A percentile compares a stretch with the other conserved stretches of the same genome.
These are phyloP conservation scores for Cephalopholis sonnerati DNA, from an alignment of 2,113 vertebrate species.

Conservation along the genomic window DNA sequence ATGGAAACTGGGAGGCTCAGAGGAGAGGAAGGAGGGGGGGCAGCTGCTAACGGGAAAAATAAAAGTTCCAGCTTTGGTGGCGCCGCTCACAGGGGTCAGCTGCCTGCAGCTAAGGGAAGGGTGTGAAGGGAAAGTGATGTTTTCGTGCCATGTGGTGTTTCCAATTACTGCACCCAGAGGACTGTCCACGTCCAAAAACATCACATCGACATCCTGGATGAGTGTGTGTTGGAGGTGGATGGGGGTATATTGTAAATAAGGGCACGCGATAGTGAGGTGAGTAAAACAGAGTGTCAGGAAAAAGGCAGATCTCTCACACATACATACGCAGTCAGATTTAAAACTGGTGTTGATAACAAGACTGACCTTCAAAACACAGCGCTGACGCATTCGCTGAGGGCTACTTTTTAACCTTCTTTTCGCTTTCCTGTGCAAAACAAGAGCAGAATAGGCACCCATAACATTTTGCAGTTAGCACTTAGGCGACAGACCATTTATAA, in stretches of 20 bases:
- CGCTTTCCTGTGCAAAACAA: conserved; percentile 45
- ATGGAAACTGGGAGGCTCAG: conserved; percentile 69
- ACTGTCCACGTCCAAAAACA: conserved; percentile 56
- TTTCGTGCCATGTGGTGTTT: conserved; percentile 57
- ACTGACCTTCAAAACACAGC: conserved; percentile 59
- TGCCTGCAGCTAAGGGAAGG: conserved; percentile 59
- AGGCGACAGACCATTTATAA: conserved; percentile 61
- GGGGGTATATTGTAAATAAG: conserved; percentile 26
- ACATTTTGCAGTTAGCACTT: conserved; percentile 56
- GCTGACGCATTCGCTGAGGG: conserved; percentile 39
- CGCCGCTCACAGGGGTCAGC: conserved; percentile 50
- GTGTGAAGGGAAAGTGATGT: conserved; percentile 69
- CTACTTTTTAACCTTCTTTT: conserved; percentile 49
- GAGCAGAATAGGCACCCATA: conserved; percentile 49
- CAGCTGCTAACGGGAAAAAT: conserved; percentile 61
- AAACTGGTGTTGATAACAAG: conserved; percentile 61
- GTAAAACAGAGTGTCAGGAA: conserved; percentile 24
- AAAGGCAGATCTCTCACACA: conserved; percentile 22
- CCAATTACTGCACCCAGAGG: conserved; percentile 69
- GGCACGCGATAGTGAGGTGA: conserved; percentile 17
- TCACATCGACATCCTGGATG: conserved; percentile 67
- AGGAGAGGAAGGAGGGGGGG: conserved; percentile 16
- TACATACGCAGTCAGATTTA: conserved; percentile 14
- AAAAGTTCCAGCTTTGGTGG: conserved; percentile 61
- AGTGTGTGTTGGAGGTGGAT: conserved; percentile 47